A percentile compares a stretch with the other conserved stretches of the same genome.
Conservation (phyloP, 1,140 invertebrate genomes). For the Rhysida immarginata region DNA sequence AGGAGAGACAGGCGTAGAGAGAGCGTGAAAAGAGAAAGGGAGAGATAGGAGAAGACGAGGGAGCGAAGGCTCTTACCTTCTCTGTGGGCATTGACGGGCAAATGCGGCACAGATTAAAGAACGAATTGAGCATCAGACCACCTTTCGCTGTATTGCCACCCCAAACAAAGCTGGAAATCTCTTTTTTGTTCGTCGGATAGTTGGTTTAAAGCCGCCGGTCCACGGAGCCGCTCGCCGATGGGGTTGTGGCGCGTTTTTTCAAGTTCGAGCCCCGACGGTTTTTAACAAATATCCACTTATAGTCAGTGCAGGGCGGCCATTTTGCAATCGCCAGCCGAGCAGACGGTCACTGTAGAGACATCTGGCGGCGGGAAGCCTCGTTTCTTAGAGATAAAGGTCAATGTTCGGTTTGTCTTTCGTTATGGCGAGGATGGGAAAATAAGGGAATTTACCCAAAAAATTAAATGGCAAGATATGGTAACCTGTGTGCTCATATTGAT, state of each 20-base stretch:
- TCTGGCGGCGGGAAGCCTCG: not conserved
- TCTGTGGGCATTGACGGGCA: conserved; percentile 84
- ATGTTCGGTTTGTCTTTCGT: too few relatives aligned
- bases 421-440: too few relatives aligned
- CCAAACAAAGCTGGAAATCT: not conserved
- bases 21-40: too few relatives aligned
- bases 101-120: conserved; percentile 82
- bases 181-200: not conserved
- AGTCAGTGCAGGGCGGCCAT: not conserved
- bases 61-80: conserved; percentile 46
- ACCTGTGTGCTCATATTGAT: too few relatives aligned
- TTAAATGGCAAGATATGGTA: too few relatives aligned
- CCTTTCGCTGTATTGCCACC: not conserved
- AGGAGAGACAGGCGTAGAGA: too few relatives aligned
- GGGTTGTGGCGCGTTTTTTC: too few relatives aligned
- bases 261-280: too few relatives aligned
- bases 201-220: not conserved
- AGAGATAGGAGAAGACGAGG: not conserved
- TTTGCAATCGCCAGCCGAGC: not conserved
- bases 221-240: not conserved
- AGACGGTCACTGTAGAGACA: not conserved
- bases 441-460: too few relatives aligned
- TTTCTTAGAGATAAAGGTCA: not conserved
- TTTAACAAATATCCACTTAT: too few relatives aligned
- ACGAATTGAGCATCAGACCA: conserved; percentile 66